These are phyloP conservation scores for Sardinella longiceps DNA, from an alignment of 2,797 vertebrate species.

Conservation along the genomic window DNA sequence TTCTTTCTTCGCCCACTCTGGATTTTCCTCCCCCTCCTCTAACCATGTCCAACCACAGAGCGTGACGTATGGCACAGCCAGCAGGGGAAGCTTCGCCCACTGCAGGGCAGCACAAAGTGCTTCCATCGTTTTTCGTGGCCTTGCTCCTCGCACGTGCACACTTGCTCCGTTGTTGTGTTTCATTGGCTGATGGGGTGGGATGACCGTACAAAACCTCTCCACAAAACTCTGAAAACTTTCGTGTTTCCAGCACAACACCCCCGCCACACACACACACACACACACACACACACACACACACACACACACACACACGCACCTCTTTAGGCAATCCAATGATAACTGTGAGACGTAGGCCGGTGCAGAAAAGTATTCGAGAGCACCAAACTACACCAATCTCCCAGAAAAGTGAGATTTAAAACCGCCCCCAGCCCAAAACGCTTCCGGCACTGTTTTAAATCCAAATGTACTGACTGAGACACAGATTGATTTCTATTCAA, in stretches of 20 bases:
- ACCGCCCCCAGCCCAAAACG: not conserved
- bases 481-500: not conserved
- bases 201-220: not conserved
- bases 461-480: not conserved
- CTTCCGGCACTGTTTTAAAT: not conserved
- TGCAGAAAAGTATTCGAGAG: no score
- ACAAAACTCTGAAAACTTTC: no score
- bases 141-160: no score
- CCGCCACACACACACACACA: no score
- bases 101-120: no score
- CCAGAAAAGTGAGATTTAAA: no score
- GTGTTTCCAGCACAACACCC: no score
- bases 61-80: slow-evolving; percentile 44
- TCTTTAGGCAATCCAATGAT: no score
- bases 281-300: no score
- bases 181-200: not conserved
- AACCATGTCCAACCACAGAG: slow-evolving; percentile 48
- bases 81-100: slow-evolving; percentile 7
- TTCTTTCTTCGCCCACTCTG: slow-evolving; percentile 39
- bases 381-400: no score
- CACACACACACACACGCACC: no score
- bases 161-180: not conserved
- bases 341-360: no score
- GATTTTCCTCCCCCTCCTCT: slow-evolving; percentile 46
- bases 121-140: not conserved